These are phyloP conservation scores for Oreortyx pictus DNA, from an alignment of 2,797 vertebrate species.

Conservation along the genomic window DNA sequence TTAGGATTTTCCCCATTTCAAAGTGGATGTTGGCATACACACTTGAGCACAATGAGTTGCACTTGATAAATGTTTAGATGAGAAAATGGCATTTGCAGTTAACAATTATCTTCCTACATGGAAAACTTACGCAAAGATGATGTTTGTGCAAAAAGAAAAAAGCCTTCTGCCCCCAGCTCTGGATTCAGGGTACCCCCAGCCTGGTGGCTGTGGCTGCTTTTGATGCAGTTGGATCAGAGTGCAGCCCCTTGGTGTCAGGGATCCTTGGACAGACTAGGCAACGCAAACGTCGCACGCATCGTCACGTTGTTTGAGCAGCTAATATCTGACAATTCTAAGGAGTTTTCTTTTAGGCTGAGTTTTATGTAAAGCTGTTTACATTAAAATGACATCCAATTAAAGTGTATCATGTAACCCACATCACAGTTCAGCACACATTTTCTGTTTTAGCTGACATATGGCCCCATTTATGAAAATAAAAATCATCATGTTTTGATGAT, in stretches of 20 bases:
- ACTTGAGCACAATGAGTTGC: background rate
- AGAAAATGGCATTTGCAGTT: background rate
- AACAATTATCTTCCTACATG: background rate
- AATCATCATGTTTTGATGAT: conserved; percentile 80
- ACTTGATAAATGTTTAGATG: conserved; percentile 29
- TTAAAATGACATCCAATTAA: conserved; percentile 79
- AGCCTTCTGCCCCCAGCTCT: background rate
- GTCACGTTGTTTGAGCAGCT: conserved; percentile 62
- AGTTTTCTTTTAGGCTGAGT: conserved; percentile 65
- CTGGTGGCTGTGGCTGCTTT: background rate
- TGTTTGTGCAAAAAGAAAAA: background rate
- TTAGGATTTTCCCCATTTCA: background rate
- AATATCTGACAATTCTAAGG: conserved; percentile 64
- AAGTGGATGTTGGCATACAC: background rate
- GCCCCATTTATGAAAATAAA: conserved; percentile 78
- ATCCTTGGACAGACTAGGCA: conserved; percentile 43
- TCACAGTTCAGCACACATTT: conserved; percentile 74
- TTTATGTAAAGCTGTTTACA: conserved; percentile 78
- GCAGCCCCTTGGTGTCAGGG: background rate
- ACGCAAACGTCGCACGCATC: conserved; percentile 31
- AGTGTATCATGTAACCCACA: conserved; percentile 76
- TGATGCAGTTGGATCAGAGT: conserved; percentile 8
- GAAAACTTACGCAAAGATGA: conserved; percentile 11
- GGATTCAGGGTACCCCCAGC: background rate
- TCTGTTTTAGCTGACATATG: conserved; percentile 78